phyloP scores from a whole-genome alignment of 30 jellyfish, hydroid and myxozoan genomes.

The Turritopsis rubra region DNA sequence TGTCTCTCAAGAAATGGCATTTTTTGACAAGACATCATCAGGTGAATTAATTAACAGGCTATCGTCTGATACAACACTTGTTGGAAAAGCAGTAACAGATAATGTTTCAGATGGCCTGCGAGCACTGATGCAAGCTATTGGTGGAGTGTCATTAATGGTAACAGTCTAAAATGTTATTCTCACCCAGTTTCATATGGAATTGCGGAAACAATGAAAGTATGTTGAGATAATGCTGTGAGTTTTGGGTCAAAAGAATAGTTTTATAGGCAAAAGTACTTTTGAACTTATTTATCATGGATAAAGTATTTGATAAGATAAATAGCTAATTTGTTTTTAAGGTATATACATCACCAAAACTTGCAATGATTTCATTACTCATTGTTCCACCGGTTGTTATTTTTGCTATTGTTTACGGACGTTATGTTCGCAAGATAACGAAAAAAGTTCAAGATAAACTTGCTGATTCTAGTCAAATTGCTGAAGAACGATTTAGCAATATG shows the following conservation, averaged over 20 bases:
- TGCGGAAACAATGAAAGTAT: too few species aligned
- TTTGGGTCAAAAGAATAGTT: neutral
- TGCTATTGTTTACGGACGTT: constrained; percentile 89
- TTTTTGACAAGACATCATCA: constrained; percentile 85
- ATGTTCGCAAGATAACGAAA: constrained; percentile 73
- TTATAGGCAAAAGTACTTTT: neutral
- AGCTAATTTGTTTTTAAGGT: constrained; percentile 42
- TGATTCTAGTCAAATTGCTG: constrained; percentile 92
- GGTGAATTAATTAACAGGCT: constrained; percentile 96
- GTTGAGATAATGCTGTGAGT: neutral
- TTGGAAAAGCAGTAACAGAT: constrained; percentile 93
- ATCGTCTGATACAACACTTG: constrained; percentile 89
- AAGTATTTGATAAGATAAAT: neutral
- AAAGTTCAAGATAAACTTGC: constrained; percentile 93
- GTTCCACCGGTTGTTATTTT: constrained; percentile 95
- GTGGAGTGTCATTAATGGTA: constrained; percentile 96
- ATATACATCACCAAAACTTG: constrained; percentile 78
- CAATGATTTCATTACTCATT: constrained; percentile 66
- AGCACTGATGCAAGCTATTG: constrained; percentile 81
- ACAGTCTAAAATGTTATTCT: constrained; percentile 2
- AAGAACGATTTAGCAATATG: constrained; percentile 84
- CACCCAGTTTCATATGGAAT: neutral
- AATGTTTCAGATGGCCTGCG: constrained; percentile 94
- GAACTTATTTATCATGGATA: neutral
- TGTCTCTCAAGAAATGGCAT: constrained; percentile 88